A percentile compares a stretch with the other conserved stretches of the same genome.
phyloP scores from a whole-genome alignment of 2,797 vertebrate species.

The Phoxinus dragarum region DNA sequence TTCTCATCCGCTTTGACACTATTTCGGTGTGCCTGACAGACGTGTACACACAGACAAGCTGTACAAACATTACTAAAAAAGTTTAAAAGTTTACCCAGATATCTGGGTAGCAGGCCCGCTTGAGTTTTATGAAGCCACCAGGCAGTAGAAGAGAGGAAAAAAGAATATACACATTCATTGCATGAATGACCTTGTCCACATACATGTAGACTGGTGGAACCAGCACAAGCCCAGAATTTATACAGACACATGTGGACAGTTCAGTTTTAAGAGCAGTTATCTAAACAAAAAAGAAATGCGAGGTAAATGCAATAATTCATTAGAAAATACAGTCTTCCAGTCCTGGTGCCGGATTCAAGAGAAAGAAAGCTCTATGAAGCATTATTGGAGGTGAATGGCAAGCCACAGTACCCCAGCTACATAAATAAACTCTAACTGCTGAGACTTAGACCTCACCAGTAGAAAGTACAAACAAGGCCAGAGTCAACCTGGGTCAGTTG shows the following conservation, averaged over 20 bases:
- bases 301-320: slow-evolving; percentile 86
- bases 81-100: slow-evolving; percentile 59
- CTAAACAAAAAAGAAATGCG: slow-evolving; percentile 76
- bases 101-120: slow-evolving; percentile 70
- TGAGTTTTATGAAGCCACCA: slow-evolving; percentile 74
- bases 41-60: slow-evolving; percentile 81
- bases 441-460: slow-evolving; percentile 85
- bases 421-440: slow-evolving; percentile 85
- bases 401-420: slow-evolving; percentile 80
- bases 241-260: slow-evolving; percentile 69
- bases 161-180: slow-evolving; percentile 54
- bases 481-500: slow-evolving; percentile 85
- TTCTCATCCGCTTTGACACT: slow-evolving; percentile 76
- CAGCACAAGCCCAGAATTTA: slow-evolving; percentile 47
- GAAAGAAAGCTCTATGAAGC: slow-evolving; percentile 83
- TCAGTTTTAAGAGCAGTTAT: slow-evolving; percentile 74
- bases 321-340: slow-evolving; percentile 76
- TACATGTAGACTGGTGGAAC: slow-evolving; percentile 42
- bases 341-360: slow-evolving; percentile 70
- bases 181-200: slow-evolving; percentile 63
- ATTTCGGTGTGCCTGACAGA: slow-evolving; percentile 76
- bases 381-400: slow-evolving; percentile 84
- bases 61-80: slow-evolving; percentile 76
- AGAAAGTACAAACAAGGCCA: slow-evolving; percentile 86
- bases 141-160: slow-evolving; percentile 53